These are phyloP conservation scores for Spilosoma lubricipeda DNA, from an alignment of 2,888 invertebrate genomes.

Conservation along the genomic window DNA sequence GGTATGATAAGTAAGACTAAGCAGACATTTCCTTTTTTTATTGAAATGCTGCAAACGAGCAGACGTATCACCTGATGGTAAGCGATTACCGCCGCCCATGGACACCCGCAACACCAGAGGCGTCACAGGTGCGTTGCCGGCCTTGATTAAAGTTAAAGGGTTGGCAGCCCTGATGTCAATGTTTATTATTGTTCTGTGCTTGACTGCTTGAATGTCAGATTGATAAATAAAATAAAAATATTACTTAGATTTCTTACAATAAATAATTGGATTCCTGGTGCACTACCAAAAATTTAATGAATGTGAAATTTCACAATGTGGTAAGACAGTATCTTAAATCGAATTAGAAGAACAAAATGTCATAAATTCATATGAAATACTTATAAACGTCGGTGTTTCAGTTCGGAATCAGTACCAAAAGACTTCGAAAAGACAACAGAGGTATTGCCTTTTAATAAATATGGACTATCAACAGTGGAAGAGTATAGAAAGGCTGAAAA, in stretches of 20 bases:
- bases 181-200: no score
- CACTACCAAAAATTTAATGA: neutral
- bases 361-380: neutral
- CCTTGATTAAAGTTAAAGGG: neutral
- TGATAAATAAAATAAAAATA: neutral
- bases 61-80: no score
- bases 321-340: conserved; percentile 9
- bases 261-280: neutral
- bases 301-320: conserved; percentile 15
- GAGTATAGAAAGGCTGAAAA: conserved; percentile 76
- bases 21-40: no score
- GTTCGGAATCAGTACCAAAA: conserved; percentile 73
- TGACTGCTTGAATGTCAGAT: neutral
- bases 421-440: conserved; percentile 76
- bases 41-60: no score
- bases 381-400: conserved; percentile 46
- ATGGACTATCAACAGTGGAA: conserved; percentile 77
- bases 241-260: neutral
- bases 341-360: neutral
- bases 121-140: no score
- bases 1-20: no score
- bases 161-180: neutral
- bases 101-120: no score
- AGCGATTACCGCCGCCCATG: no score
- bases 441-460: conserved; percentile 74